A percentile compares a stretch with the other conserved stretches of the same genome.
These are phyloP conservation scores for Notarius lentiginosus DNA, from an alignment of 2,113 vertebrate species.

Conservation along the genomic window DNA sequence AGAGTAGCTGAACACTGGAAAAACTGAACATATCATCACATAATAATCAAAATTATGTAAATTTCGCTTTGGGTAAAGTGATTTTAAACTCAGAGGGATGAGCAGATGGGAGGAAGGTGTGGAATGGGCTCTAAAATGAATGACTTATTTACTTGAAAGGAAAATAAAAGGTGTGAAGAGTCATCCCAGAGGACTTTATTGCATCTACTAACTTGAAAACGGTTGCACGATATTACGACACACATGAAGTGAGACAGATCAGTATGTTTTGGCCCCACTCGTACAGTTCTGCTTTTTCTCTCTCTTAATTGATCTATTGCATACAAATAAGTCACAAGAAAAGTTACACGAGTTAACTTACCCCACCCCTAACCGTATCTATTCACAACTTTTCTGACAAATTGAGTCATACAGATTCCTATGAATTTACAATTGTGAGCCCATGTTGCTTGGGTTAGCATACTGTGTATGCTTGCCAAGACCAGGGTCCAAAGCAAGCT, in stretches of 20 bases:
- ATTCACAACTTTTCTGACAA: conserved; percentile 17
- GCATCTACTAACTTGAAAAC: neutral
- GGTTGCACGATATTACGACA: conserved; percentile 12
- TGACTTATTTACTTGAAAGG: conserved; percentile 54
- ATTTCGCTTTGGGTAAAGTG: conserved; percentile 51
- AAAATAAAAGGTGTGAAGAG: conserved; percentile 57
- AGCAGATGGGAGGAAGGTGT: conserved; percentile 59
- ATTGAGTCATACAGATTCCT: conserved; percentile 11
- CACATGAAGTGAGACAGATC: conserved; percentile 18
- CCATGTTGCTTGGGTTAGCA: conserved; percentile 10
- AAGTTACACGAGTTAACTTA: neutral
- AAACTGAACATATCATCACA: conserved; percentile 45
- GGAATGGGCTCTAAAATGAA: conserved; percentile 48
- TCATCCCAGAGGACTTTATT: conserved; percentile 59
- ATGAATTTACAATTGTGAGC: conserved; percentile 2
- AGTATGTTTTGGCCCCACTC: neutral
- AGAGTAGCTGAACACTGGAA: neutral
- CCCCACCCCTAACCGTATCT: neutral
- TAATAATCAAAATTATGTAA: conserved; percentile 50
- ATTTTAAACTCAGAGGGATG: conserved; percentile 55
- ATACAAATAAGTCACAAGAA: neutral
- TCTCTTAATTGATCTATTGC: neutral
- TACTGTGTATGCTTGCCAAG: conserved; percentile 35
- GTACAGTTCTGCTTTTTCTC: conserved; percentile 5
- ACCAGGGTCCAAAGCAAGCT: conserved; percentile 51